These are phyloP conservation scores for Goniozus legneri DNA, from an alignment of 1,140 invertebrate genomes.

Conservation along the genomic window DNA sequence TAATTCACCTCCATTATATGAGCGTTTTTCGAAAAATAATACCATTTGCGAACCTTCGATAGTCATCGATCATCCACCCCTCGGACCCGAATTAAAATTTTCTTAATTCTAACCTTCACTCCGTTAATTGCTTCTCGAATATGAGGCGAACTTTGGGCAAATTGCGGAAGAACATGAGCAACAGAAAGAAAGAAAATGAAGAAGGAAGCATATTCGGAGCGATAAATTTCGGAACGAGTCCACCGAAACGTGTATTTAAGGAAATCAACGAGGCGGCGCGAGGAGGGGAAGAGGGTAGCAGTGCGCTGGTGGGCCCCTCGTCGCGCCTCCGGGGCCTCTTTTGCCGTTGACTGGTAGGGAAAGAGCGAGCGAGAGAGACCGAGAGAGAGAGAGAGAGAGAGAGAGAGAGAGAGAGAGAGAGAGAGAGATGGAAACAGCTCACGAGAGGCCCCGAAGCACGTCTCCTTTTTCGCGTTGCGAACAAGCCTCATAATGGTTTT, in stretches of 20 bases:
- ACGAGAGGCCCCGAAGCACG: neutral
- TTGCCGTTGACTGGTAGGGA: too few relatives aligned
- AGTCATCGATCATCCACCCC: too few relatives aligned
- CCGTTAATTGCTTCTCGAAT: too few relatives aligned
- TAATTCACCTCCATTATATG: too few relatives aligned
- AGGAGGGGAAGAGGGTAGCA: neutral
- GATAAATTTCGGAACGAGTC: neutral
- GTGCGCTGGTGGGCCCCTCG: neutral
- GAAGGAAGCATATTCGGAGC: too few relatives aligned
- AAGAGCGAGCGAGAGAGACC: neutral
- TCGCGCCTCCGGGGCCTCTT: neutral
- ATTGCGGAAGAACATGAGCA: too few relatives aligned
- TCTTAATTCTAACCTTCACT: too few relatives aligned
- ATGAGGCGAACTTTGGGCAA: too few relatives aligned
- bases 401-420: neutral
- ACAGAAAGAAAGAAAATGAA: too few relatives aligned
- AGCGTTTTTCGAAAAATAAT: too few relatives aligned
- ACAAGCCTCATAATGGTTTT: slow-evolving; percentile 28
- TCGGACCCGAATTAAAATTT: too few relatives aligned
- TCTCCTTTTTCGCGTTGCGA: slow-evolving; percentile 1
- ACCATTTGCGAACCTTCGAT: too few relatives aligned
- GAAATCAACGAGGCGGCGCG: neutral
- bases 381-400: neutral
- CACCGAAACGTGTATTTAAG: neutral
- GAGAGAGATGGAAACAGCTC: slow-evolving; percentile 3